Conservation (phyloP, 2,113 vertebrate species). For the Oncorhynchus gorbuscha region DNA sequence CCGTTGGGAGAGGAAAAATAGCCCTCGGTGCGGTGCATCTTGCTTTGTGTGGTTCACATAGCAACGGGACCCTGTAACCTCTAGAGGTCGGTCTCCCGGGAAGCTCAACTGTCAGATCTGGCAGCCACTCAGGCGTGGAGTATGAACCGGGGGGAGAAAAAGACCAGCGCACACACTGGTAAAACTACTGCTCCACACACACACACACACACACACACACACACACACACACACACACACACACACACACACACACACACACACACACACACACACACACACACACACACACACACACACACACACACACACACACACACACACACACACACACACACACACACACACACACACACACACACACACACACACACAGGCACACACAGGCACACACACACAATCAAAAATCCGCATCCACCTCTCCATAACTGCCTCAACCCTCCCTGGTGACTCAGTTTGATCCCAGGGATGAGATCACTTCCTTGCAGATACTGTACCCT, state of each 20-base stretch:
- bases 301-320: not conserved
- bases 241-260: not conserved
- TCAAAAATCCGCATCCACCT: conserved; percentile 4
- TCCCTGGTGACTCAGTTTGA: conserved; percentile 38
- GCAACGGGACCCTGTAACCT: conserved; percentile 64
- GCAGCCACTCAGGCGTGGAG: conserved; percentile 59
- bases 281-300: conserved; percentile 2
- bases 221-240: not conserved
- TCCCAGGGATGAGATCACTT: conserved; percentile 11
- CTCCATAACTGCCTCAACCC: conserved; percentile 35
- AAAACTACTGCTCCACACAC: not conserved
- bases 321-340: not conserved
- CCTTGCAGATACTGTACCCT: conserved; percentile 36
- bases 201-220: not conserved
- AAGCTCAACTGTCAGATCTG: conserved; percentile 65
- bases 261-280: not conserved
- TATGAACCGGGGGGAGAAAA: conserved; percentile 34
- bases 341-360: not conserved
- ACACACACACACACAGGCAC: not conserved
- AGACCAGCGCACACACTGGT: conserved; percentile 39
- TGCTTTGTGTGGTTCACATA: conserved; percentile 64
- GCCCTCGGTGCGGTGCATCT: conserved; percentile 25
- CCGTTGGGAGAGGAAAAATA: not conserved
- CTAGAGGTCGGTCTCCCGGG: conserved; percentile 46
- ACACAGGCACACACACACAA: not conserved